Evolutionary conservation across 2,113 vertebrate species (phyloP).

Genomic region (Phalacrocorax aristotelis): DNA sequence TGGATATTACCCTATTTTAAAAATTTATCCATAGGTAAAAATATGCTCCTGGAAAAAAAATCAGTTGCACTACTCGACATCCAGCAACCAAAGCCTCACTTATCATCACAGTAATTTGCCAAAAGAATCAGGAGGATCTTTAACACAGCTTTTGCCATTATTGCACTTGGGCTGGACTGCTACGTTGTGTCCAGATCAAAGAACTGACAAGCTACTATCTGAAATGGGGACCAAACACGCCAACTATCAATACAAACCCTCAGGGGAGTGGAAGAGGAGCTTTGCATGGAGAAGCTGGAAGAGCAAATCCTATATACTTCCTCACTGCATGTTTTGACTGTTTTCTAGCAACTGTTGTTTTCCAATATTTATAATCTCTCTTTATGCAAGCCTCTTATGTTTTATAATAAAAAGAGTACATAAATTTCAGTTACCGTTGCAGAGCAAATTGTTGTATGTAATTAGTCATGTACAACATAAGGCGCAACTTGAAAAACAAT

Average conservation of each 20-base stretch:
- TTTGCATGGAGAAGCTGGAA: not conserved
- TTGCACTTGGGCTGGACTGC: not conserved
- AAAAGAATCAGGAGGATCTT: not conserved
- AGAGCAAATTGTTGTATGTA: conserved; percentile 60
- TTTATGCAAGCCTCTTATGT: conserved; percentile 61
- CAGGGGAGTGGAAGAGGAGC: not conserved
- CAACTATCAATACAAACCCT: not conserved
- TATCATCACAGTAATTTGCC: not conserved
- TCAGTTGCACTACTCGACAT: not conserved
- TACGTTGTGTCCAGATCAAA: not conserved
- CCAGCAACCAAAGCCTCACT: not conserved
- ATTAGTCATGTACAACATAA: conserved; percentile 69
- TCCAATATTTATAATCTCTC: conserved; percentile 63
- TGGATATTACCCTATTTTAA: not conserved
- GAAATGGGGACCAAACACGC: not conserved
- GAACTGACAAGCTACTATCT: not conserved
- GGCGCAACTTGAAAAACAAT: conserved; percentile 60
- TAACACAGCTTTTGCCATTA: not conserved
- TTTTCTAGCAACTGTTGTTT: conserved; percentile 53
- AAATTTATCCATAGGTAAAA: not conserved
- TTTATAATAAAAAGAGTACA: conserved; percentile 67
- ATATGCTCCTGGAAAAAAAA: not conserved
- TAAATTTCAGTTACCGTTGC: conserved; percentile 60
- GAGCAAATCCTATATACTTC: conserved; percentile 2
- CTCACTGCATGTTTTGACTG: conserved; percentile 14